These are phyloP conservation scores for Pluvianellus socialis DNA, from an alignment of 2,113 vertebrate species.

Conservation along the genomic window DNA sequence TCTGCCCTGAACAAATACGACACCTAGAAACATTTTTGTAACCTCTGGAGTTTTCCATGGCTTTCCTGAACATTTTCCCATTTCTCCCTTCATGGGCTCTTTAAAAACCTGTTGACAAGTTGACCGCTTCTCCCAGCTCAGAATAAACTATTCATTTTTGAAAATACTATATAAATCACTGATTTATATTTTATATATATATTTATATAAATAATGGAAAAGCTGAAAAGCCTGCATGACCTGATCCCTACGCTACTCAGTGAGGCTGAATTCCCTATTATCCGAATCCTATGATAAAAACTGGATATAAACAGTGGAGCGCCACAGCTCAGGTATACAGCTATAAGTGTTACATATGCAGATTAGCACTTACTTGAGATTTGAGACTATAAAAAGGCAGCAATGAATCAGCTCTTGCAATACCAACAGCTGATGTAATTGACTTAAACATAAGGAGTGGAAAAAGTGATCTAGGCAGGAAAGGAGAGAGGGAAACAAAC, in stretches of 20 bases:
- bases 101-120: not conserved
- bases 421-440: not conserved
- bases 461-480: not conserved
- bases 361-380: not conserved
- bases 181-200: not conserved
- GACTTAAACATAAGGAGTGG: not conserved
- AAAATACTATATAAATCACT: not conserved
- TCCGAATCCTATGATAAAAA: not conserved
- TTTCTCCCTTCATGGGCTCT: not conserved
- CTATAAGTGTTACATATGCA: not conserved
- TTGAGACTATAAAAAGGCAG: not conserved
- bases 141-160: not conserved
- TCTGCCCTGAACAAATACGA: not conserved
- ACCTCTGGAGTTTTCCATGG: not conserved
- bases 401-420: conserved; percentile 1
- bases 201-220: not conserved
- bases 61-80: not conserved
- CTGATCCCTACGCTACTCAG: not conserved
- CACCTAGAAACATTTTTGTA: not conserved
- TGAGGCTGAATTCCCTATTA: not conserved
- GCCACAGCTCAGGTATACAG: not conserved
- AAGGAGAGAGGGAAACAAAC: not conserved
- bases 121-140: not conserved
- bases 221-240: not conserved
- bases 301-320: not conserved